Conservation (phyloP, 2,113 vertebrate species). For the Caretta caretta region DNA sequence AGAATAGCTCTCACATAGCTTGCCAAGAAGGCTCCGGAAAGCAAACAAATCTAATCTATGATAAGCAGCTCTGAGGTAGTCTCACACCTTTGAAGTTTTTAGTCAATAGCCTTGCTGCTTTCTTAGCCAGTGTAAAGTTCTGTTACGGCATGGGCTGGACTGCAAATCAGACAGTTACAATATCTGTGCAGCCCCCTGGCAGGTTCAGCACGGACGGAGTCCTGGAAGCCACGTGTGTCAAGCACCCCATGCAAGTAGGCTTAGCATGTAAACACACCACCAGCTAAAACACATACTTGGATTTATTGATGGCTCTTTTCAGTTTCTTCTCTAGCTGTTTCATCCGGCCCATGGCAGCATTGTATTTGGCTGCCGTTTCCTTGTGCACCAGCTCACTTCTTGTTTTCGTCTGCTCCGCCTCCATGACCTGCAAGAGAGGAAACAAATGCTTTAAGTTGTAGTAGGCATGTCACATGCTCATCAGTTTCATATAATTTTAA, state of each 20-base stretch:
- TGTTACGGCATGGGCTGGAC: not conserved
- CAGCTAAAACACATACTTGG: conserved; percentile 83
- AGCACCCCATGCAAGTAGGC: fast-evolving
- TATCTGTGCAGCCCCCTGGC: not conserved
- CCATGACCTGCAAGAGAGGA: conserved; percentile 90
- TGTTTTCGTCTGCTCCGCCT: conserved; percentile 93
- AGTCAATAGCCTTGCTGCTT: not conserved
- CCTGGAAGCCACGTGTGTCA: fast-evolving
- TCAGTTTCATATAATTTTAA: not conserved
- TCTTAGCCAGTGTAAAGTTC: not conserved
- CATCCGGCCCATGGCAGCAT: conserved; percentile 91
- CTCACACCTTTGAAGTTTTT: not conserved
- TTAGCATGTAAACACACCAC: not conserved
- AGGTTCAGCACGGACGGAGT: not conserved
- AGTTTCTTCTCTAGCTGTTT: conserved; percentile 98
- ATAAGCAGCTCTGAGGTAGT: not conserved
- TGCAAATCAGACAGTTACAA: not conserved
- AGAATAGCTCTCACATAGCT: not conserved
- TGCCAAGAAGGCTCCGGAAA: fast-evolving
- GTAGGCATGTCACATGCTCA: not conserved
- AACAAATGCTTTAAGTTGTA: not conserved
- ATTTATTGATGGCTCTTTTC: conserved; percentile 97
- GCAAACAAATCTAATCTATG: not conserved
- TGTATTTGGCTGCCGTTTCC: conserved; percentile 94
- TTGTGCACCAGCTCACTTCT: conserved; percentile 94